Conservation (phyloP, 2,888 invertebrate genomes). For the Ctena decussata region DNA sequence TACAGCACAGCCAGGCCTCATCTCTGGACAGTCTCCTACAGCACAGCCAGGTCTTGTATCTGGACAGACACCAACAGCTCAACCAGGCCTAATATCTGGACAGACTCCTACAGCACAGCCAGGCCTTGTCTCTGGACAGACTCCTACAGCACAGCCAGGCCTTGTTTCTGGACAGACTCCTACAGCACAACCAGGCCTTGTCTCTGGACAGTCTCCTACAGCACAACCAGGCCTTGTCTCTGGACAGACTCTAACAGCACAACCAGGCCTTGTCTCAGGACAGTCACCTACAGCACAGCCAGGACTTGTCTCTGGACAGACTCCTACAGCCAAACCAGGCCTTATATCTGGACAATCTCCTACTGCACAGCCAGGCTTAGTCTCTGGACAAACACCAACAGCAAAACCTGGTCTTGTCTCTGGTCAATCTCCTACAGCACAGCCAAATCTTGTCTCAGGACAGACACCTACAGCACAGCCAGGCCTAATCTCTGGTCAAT, state of each 20-base stretch:
- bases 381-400: constrained; percentile 42
- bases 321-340: constrained; percentile 12
- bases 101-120: constrained; percentile 44
- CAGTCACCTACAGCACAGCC: constrained; percentile 50
- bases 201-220: constrained; percentile 39
- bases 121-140: constrained; percentile 17
- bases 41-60: not conserved
- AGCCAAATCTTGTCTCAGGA: constrained; percentile 18
- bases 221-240: constrained; percentile 36
- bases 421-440: constrained; percentile 42
- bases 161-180: constrained; percentile 24
- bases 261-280: constrained; percentile 27
- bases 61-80: constrained; percentile 39
- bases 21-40: constrained; percentile 24
- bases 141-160: constrained; percentile 25
- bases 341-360: constrained; percentile 19
- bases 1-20: constrained; percentile 36
- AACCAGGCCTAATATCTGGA: constrained; percentile 35
- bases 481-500: constrained; percentile 38
- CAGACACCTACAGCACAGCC: constrained; percentile 46
- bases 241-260: constrained; percentile 40
- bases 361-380: constrained; percentile 36
- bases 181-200: constrained; percentile 30
- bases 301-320: constrained; percentile 26
- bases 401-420: constrained; percentile 33